Base-by-base conservation (phyloP, 2,888 invertebrate species). In the Tenthredo scrophulariae region DNA sequence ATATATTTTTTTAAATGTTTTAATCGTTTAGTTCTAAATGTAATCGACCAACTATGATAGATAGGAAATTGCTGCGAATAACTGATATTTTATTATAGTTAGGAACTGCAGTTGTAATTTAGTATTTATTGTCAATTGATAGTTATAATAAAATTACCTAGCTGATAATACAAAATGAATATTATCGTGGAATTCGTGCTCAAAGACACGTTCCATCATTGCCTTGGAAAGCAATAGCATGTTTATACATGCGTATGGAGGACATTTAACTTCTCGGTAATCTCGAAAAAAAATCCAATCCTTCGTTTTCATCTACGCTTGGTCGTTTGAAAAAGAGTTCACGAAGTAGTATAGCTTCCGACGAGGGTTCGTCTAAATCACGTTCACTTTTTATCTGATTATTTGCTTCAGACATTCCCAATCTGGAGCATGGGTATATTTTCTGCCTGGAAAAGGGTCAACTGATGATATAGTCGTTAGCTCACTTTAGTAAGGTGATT, bases 281-380 rank as follows among this genome's bases (percentile, higher is more conserved):
- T 83, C 9, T 67, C 2, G 83, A 26, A 50, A 83, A 67, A n/a
- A 83, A 67, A 67, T 67, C 46, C n/a, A 83, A 67, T 46, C 83
- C 67, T 22, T 83, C 83, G 67, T 67, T 83, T 37, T 83, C 83
- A 50, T 83, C 70, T 83, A 83, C 70, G 83, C 70, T 83, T 67
- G 83, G 70, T 18, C 33, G 83, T 67, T 83, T 83, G 33, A 83
- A 83, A 15, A 83, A 83, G 18, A 83, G 83, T 46, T 83, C 83
- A 15, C 83, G 83, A 13, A 83, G 40, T 29, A 83, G 33, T 33
- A 70, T 83, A 7, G 29, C 83, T 46, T 83, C 83, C 29, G 46
- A 37, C 9, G 83, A 67, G 18, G 83, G 46, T 46, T 67, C 70
- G 10, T 83, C 70, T 46, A 83, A 67, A 46, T 83, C 83, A 33